Evolutionary conservation across 2,888 invertebrate genomes (phyloP).

Genomic region (Calameuta pallipes): DNA sequence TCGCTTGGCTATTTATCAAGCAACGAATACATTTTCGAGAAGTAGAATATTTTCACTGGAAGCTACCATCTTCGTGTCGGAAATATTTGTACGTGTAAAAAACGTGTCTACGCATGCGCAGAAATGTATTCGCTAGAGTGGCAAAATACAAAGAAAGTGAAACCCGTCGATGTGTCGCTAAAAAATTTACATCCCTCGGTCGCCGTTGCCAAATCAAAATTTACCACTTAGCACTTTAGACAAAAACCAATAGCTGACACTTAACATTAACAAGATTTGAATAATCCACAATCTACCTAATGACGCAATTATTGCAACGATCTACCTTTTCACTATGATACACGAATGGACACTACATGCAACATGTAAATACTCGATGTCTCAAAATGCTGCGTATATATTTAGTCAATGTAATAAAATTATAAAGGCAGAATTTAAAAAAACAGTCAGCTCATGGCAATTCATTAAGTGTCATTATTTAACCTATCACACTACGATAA

Average conservation of each 20-base stretch:
- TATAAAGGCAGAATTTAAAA: neutral
- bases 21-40: neutral
- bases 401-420: neutral
- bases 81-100: neutral
- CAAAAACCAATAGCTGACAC: neutral
- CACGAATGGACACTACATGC: no score
- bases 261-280: neutral
- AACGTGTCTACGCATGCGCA: neutral
- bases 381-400: no score
- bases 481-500: neutral
- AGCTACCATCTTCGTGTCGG: neutral
- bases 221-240: neutral
- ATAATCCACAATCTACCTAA: no score
- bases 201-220: neutral
- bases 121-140: neutral
- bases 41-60: neutral
- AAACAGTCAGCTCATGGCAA: neutral
- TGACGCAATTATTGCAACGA: no score
- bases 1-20: neutral
- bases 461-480: neutral
- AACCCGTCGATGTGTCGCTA: neutral
- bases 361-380: no score
- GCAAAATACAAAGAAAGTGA: neutral
- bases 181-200: neutral
- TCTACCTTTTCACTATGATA: no score